Base-by-base conservation (phyloP, 23 tunicate genomes). In the Halocynthia aurantium region DNA sequence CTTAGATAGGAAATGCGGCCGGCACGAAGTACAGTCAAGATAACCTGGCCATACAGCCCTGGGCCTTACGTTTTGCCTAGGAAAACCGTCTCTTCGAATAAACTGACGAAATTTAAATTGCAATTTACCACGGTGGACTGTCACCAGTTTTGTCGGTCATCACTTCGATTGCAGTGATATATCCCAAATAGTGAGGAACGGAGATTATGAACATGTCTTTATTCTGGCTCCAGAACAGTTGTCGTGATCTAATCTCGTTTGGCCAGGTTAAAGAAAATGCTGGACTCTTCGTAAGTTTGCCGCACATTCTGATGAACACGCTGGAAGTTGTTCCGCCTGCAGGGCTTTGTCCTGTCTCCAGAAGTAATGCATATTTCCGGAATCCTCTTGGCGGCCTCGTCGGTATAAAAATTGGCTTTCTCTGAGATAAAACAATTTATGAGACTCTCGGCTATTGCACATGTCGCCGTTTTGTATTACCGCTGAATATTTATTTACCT, bases 341-440 rank as follows among this genome's bases (percentile, higher is more conserved):
- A 13, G 97, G 90, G 67, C 97, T 90, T 52, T 90, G 90, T 12
- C 97, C 97, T 8, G 97, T 90, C 63, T 90, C 97, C 53, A 90
- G 50, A 22, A 90, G 79, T 19, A 90, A 80, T 9, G 97, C 97
- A 75, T 90, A 90, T 60, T 85, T 57, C 13, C 97, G 90, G 67
- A 90, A 90, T 65, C 97, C 97, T n/a, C 62, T 57, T 10, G 86
- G 88, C 31, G 97, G 97, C 12, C 97, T 73, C 31, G 64, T 66
- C 8, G 97, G 97, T 11, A 90, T 55, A 71, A 90, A 90, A 8
- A 81, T 62, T 15, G 97, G 97, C n/a, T 84, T 86, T 64, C 86
- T 76, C 97, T 90, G 88, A 52, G 71, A 61, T 12, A 4, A 22
- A 22, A n/a, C n/a, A 17, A 60, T 60, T 60, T 60, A n/a, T 31